phyloP scores from a whole-genome alignment of 2,113 vertebrate genomes.

The Colossoma macropomum region DNA sequence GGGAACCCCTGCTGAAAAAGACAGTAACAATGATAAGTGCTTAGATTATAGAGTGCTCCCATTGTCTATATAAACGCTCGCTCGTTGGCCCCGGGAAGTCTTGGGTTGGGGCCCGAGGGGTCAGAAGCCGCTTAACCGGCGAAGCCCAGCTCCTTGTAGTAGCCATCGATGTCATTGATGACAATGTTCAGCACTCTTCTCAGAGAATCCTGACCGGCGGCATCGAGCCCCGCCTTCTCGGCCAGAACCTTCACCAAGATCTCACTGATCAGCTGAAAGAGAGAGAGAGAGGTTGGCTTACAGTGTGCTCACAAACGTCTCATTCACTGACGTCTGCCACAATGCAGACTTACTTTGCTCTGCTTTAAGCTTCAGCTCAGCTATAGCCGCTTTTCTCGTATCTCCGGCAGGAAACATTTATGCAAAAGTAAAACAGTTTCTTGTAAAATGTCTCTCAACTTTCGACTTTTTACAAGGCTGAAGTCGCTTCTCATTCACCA shows the following conservation, averaged over 20 bases:
- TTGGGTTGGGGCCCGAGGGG: background rate
- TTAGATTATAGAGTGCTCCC: slow-evolving; percentile 25
- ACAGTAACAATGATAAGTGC: slow-evolving; percentile 27
- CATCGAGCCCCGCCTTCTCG: slow-evolving; percentile 70
- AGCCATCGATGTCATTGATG: slow-evolving; percentile 65
- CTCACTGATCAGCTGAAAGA: slow-evolving; percentile 70
- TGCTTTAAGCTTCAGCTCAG: no score
- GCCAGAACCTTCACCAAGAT: slow-evolving; percentile 67
- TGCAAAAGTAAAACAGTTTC: no score
- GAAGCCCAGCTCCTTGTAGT: slow-evolving; percentile 75
- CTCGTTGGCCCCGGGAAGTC: background rate
- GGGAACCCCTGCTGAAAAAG: background rate
- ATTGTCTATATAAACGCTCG: slow-evolving; percentile 22
- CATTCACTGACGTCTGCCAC: no score
- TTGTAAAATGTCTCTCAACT: no score
- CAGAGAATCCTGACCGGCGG: slow-evolving; percentile 64
- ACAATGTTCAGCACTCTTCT: slow-evolving; percentile 64
- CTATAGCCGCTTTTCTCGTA: no score
- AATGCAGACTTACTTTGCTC: no score
- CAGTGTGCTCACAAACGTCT: no score
- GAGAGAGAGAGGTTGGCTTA: background rate
- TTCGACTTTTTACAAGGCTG: no score
- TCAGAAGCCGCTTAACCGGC: slow-evolving; percentile 52
- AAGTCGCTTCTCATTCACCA: no score
- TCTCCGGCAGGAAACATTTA: no score